Base-by-base conservation (phyloP, 2,113 vertebrate genomes). In the Tragelaphus strepsiceros region DNA sequence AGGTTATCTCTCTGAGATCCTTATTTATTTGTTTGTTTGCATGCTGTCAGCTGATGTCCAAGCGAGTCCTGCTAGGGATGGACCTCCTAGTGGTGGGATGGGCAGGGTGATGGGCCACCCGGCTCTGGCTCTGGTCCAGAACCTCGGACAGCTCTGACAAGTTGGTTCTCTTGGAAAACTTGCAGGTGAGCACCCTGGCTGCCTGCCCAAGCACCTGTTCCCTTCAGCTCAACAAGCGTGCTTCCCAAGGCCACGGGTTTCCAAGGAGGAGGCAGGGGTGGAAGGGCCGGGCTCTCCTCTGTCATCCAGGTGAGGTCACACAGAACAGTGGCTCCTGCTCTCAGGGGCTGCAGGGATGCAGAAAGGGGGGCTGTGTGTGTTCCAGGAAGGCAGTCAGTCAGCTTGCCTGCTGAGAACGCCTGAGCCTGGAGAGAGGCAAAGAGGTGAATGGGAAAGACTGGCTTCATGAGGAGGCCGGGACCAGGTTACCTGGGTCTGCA, bases 381-480 rank as follows among this genome's bases (percentile, higher is more conserved):
- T 14, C 8, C n/a, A 89, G 49, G 7, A 88, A 78, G 77, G 19
- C n/a, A 71, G 51, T 7, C n/a, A 71, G 51, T 7, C 53, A 67
- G 11, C 7, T 64, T 46, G 13, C 11, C 32, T 7, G 22, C 35
- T 59, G 43, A 61, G 77, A n/a, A 58, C 61, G 30, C 21, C 2
- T 24, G 71, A 64, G 59, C 21, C 32, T 58, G 3, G 1, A 58
- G 49, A 49, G 46, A 88, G 19, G 30, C 80, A 1, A 16, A 4
- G 30, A 14, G 80, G 32, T 0, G 0, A 26, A 30, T 13, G n/a
- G 32, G 28, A 78, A 67, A 21, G 43, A 61, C 15, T 0, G 13
- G 12, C 7, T 46, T 71, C 24, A 5, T 4, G 4, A 59, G 14
- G 46, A 11, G 17, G 1, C 39, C 2, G 3, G 62, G 39, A 56